Evolutionary conservation across 2,888 invertebrate genomes (phyloP).

Genomic region (Macrosiphum euphorbiae): DNA sequence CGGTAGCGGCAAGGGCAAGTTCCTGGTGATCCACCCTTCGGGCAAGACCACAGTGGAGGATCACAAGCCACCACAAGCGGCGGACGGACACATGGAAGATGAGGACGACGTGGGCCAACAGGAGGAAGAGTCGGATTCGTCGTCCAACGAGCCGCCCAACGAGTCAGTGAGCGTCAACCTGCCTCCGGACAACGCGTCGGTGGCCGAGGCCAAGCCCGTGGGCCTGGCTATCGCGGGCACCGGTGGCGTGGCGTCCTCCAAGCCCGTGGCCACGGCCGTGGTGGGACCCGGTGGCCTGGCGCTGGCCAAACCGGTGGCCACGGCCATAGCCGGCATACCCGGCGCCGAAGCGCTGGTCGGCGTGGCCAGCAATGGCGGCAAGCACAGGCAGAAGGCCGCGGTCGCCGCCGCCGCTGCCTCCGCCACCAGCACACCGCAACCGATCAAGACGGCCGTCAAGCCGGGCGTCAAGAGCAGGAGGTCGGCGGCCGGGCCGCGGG

Average conservation of each 20-base stretch:
- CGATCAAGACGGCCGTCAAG: conserved; percentile 65
- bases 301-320: conserved; percentile 79
- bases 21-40: conserved; percentile 69
- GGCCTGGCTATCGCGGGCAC: conserved; percentile 71
- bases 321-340: conserved; percentile 80
- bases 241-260: conserved; percentile 80
- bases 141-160: conserved; percentile 68
- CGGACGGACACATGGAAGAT: conserved; percentile 66
- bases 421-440: conserved; percentile 70
- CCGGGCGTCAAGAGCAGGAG: conserved; percentile 65
- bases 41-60: conserved; percentile 67
- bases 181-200: conserved; percentile 75
- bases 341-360: conserved; percentile 67
- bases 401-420: conserved; percentile 71
- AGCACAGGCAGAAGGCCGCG: conserved; percentile 71
- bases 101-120: conserved; percentile 68
- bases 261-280: conserved; percentile 80
- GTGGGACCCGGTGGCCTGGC: conserved; percentile 80
- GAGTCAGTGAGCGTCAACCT: conserved; percentile 72
- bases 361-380: conserved; percentile 64
- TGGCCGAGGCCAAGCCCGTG: conserved; percentile 83
- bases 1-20: conserved; percentile 81
- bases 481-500: background rate
- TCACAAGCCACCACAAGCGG: conserved; percentile 65
- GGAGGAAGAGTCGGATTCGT: conserved; percentile 68